Percentiles rank a stretch among this genome's conserved stretches.
These are phyloP conservation scores for Babylonia areolata DNA, from an alignment of 1,140 invertebrate species.

Conservation along the genomic window DNA sequence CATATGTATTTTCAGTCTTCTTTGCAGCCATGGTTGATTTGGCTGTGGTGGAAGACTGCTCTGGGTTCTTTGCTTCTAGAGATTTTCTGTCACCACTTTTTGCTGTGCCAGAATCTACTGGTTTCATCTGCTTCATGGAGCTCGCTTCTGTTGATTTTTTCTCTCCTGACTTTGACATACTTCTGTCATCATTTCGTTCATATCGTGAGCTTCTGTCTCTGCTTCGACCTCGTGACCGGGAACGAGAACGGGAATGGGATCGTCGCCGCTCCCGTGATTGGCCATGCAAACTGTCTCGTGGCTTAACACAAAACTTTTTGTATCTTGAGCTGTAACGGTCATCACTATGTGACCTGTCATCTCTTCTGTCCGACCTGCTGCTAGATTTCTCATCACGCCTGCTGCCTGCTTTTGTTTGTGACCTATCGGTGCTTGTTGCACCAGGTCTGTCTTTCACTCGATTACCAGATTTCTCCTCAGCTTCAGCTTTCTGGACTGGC, in stretches of 20 bases:
- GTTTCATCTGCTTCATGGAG: neutral
- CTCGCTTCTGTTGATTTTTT: conserved; percentile 4
- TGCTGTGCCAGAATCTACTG: neutral
- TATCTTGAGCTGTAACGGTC: conserved; percentile 3
- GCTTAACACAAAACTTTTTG: no score
- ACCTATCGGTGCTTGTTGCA: neutral
- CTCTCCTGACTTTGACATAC: neutral
- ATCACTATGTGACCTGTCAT: neutral
- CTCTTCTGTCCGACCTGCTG: neutral
- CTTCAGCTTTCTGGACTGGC: neutral
- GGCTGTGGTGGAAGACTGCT: neutral
- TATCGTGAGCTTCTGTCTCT: conserved; percentile 21
- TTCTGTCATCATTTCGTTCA: neutral
- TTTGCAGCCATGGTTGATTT: neutral
- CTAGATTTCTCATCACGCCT: neutral
- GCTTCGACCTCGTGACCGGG: conserved; percentile 1
- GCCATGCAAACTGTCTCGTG: neutral
- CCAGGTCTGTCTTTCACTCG: neutral
- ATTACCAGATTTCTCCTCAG: neutral
- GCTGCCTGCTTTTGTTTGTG: neutral
- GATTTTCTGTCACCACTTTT: neutral
- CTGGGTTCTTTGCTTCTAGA: neutral
- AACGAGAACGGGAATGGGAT: neutral
- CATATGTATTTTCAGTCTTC: neutral
- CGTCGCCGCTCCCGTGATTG: no score